phyloP scores from a whole-genome alignment of 2,888 invertebrate genomes.

The Troides oblongomaculatus region DNA sequence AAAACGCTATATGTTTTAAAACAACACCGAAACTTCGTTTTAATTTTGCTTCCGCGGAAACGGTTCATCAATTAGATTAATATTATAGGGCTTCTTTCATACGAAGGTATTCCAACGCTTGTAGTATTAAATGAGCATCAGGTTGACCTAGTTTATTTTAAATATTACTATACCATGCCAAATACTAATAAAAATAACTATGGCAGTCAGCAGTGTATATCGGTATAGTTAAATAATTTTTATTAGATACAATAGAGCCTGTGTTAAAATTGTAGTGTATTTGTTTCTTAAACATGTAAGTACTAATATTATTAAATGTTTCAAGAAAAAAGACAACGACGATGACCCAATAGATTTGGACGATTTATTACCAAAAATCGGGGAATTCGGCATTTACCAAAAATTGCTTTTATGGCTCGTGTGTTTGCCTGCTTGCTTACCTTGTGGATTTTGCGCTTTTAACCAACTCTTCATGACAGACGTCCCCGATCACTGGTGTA shows the following conservation, averaged over 20 bases:
- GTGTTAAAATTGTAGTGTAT: slow-evolving; percentile 7
- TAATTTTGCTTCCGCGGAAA: slow-evolving; percentile 32
- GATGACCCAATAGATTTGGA: slow-evolving; percentile 86
- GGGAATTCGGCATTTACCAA: slow-evolving; percentile 94
- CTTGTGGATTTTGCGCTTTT: slow-evolving; percentile 95
- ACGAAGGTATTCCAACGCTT: slow-evolving; percentile 52
- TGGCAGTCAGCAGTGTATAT: slow-evolving; percentile 48
- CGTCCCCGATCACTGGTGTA: slow-evolving; percentile 92
- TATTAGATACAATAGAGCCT: background rate
- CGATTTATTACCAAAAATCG: slow-evolving; percentile 90
- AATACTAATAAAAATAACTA: slow-evolving; percentile 49
- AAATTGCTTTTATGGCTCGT: slow-evolving; percentile 91
- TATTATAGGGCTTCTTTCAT: slow-evolving; percentile 63
- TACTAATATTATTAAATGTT: slow-evolving; percentile 16
- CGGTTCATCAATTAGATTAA: slow-evolving; percentile 73
- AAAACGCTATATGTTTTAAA: slow-evolving; percentile 31
- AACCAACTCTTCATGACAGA: slow-evolving; percentile 96
- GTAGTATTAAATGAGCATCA: slow-evolving; percentile 46
- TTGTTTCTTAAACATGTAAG: background rate
- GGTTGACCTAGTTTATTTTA: slow-evolving; percentile 29
- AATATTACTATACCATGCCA: slow-evolving; percentile 45
- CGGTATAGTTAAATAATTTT: slow-evolving; percentile 44
- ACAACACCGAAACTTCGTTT: slow-evolving; percentile 35
- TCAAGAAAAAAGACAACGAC: slow-evolving; percentile 61
- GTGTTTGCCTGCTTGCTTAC: slow-evolving; percentile 92